phyloP scores from a whole-genome alignment of 2,113 vertebrate genomes.

The Circaetus gallicus region DNA sequence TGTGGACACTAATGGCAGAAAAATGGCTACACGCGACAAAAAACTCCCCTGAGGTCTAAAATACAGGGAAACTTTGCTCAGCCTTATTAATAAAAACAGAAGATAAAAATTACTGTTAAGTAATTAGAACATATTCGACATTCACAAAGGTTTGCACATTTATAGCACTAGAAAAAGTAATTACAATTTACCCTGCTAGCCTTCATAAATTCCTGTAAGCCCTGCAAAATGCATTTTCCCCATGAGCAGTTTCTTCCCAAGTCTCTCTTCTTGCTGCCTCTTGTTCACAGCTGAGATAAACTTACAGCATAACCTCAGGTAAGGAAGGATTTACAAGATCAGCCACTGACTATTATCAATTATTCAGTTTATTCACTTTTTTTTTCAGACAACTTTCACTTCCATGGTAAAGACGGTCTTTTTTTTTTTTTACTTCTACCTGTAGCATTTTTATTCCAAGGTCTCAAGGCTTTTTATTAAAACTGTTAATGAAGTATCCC shows the following conservation, averaged over 20 bases:
- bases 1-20: neutral
- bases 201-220: neutral
- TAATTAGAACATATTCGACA: neutral
- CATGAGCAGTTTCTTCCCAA: neutral
- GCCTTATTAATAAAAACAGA: neutral
- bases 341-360: neutral
- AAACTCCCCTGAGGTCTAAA: neutral
- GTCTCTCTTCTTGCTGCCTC: neutral
- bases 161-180: neutral
- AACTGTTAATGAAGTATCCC: neutral
- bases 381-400: neutral
- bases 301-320: neutral
- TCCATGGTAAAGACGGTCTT: neutral
- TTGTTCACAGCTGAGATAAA: neutral
- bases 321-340: neutral
- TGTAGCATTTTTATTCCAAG: neutral
- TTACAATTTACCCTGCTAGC: neutral
- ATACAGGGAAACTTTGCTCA: neutral
- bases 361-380: neutral
- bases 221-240: neutral
- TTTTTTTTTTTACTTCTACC: neutral
- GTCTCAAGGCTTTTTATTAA: neutral
- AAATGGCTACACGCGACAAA: neutral
- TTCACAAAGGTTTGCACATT: neutral
- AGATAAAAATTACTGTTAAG: neutral